Evolutionary conservation across 2,797 vertebrate species (phyloP).

Genomic region (Melanotaenia parkinsoni): DNA sequence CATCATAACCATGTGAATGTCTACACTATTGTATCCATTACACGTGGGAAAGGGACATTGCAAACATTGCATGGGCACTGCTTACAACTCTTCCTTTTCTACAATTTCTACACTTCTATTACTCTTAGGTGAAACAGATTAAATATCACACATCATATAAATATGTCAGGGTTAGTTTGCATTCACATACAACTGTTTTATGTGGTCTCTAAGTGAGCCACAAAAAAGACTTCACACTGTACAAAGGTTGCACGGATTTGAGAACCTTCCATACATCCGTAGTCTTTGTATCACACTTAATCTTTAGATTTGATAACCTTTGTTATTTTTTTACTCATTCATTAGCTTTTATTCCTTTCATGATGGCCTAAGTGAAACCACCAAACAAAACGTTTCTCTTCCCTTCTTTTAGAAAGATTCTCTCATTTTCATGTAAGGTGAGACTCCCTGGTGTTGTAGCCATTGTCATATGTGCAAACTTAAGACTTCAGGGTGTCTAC

Average conservation of each 20-base stretch:
- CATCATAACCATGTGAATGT: neutral
- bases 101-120: no score
- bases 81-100: neutral
- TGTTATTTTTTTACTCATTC: neutral
- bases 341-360: neutral
- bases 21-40: neutral
- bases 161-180: neutral
- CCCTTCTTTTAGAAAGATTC: neutral
- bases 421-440: neutral
- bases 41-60: neutral
- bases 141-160: neutral
- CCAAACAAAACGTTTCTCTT: neutral
- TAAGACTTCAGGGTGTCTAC: neutral
- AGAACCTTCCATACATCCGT: neutral
- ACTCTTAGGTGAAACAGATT: neutral
- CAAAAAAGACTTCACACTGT: neutral
- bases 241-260: neutral
- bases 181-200: neutral
- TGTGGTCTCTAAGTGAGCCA: neutral
- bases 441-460: neutral
- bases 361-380: neutral
- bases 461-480: neutral
- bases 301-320: no score
- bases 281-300: neutral
- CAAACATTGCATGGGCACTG: neutral